phyloP scores from a whole-genome alignment of 2,797 vertebrate species.

The Pangasius sanitwongsei region DNA sequence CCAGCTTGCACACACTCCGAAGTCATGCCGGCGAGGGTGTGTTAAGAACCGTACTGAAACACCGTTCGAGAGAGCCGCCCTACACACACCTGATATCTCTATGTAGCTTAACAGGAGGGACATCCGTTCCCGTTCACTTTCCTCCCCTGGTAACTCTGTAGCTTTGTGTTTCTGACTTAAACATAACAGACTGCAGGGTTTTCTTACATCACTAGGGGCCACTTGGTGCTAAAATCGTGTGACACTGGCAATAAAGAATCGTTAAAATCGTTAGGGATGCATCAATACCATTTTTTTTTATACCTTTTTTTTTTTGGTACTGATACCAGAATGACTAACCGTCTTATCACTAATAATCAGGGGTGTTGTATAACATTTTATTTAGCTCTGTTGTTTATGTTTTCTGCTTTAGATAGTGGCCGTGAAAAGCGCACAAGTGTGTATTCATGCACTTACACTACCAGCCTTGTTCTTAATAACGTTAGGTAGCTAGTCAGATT shows the following conservation, averaged over 20 bases:
- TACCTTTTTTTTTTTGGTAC: background rate
- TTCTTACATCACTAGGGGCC: background rate
- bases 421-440: background rate
- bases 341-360: background rate
- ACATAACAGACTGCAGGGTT: background rate
- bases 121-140: background rate
- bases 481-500: background rate
- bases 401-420: background rate
- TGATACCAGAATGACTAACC: background rate
- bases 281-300: background rate
- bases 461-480: background rate
- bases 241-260: background rate
- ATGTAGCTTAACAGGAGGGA: background rate
- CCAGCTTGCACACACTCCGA: background rate
- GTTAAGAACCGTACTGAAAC: background rate
- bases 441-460: background rate
- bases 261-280: background rate
- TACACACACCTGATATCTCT: background rate
- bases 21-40: background rate
- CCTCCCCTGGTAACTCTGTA: background rate
- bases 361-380: background rate
- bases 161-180: background rate
- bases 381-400: background rate
- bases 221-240: background rate
- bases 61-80: background rate